phyloP scores from a whole-genome alignment of 2,797 vertebrate genomes.

The Takifugu ocellatus region DNA sequence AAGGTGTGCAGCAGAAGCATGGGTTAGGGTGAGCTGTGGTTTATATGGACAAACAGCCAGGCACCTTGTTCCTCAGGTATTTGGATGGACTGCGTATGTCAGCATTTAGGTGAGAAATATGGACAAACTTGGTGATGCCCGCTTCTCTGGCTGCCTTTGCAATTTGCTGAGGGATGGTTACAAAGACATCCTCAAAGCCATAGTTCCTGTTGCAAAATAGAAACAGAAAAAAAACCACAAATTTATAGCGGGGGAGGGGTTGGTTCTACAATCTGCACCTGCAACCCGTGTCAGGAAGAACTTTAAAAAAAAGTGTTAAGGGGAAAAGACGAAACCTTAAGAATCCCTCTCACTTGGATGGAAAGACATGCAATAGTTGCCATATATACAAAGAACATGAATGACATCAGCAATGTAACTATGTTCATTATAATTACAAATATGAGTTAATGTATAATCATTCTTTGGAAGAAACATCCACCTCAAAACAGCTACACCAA shows the following conservation, averaged over 20 bases:
- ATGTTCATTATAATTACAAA: too few species aligned
- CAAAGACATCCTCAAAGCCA: conserved; percentile 84
- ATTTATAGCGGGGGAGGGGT: not conserved
- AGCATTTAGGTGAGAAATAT: conserved; percentile 94
- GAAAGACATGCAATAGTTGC: too few species aligned
- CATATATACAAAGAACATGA: too few species aligned
- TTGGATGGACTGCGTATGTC: conserved; percentile 88
- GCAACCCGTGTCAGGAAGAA: too few species aligned
- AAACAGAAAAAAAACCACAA: conserved; percentile 8
- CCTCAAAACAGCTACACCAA: not conserved
- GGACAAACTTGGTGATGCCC: conserved; percentile 86
- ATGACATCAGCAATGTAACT: too few species aligned
- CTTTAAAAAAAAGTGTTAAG: too few species aligned
- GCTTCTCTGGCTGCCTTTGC: conserved; percentile 81
- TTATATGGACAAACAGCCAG: not conserved
- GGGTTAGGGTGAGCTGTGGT: not conserved
- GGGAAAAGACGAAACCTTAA: too few species aligned
- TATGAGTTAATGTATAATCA: too few species aligned
- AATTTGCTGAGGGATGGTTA: conserved; percentile 85
- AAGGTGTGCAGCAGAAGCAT: not conserved
- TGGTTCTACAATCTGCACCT: too few species aligned
- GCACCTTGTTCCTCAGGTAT: conserved; percentile 91
- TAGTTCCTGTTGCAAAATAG: conserved; percentile 78
- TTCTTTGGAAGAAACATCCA: not conserved
- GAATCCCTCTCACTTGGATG: too few species aligned